Conservation (phyloP, 2,888 invertebrate species). For the Drosophila crucigera region DNA sequence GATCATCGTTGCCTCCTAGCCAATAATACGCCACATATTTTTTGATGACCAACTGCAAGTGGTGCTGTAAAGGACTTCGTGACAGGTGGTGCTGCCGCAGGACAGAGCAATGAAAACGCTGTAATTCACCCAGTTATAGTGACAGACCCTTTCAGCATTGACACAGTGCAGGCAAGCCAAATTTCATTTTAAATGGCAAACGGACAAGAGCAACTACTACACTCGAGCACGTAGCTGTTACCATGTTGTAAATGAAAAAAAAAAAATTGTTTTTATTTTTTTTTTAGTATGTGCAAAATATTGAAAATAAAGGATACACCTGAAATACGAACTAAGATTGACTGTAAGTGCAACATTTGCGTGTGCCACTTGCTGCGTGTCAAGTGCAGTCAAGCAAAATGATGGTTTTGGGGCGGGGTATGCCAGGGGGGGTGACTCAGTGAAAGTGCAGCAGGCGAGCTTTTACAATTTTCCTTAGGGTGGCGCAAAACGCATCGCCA, state of each 20-base stretch:
- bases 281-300: conserved; percentile 5
- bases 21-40: conserved; percentile 24
- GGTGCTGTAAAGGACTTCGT: conserved; percentile 22
- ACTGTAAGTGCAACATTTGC: conserved; percentile 48
- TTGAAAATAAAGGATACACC: conserved; percentile 38
- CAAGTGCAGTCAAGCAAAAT: conserved; percentile 10
- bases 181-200: conserved; percentile 58
- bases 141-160: conserved; percentile 8
- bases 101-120: conserved; percentile 16
- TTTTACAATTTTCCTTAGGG: conserved; percentile 46
- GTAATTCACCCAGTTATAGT: conserved; percentile 10
- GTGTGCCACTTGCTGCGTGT: conserved; percentile 43
- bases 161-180: conserved; percentile 33
- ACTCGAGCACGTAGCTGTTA: conserved; percentile 43
- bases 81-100: conserved; percentile 30
- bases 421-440: conserved; percentile 2
- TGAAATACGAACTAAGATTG: conserved; percentile 19
- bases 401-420: background rate
- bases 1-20: background rate
- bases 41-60: conserved; percentile 39
- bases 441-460: conserved; percentile 6
- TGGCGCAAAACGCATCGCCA: conserved; percentile 61
- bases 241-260: conserved; percentile 11
- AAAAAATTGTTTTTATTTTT: background rate
- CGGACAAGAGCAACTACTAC: conserved; percentile 14